Evolutionary conservation across 2,113 vertebrate species (phyloP).

Genomic region (Polyodon spathula): DNA sequence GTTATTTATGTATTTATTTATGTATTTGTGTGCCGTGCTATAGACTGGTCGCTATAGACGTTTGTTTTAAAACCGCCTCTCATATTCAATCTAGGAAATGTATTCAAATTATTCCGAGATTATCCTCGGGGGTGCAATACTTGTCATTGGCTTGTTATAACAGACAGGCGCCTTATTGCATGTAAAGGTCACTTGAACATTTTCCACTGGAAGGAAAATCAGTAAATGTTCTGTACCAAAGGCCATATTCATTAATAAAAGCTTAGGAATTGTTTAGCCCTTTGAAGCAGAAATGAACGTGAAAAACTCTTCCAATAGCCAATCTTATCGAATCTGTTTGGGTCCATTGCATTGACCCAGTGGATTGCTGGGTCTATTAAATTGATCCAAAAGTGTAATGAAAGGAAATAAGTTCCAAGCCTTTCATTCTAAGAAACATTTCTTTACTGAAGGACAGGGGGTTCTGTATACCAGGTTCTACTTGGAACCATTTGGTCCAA

Average conservation of each 20-base stretch:
- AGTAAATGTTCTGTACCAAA: slow-evolving; percentile 4
- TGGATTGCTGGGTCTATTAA: no score
- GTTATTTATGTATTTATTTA: not conserved
- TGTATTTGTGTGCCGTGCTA: not conserved
- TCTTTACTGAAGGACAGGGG: no score
- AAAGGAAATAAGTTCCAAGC: no score
- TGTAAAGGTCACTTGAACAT: not conserved
- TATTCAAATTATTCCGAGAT: not conserved
- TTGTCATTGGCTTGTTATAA: slow-evolving; percentile 3
- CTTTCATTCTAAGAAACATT: no score
- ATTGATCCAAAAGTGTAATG: no score
- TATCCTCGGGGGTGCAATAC: not conserved
- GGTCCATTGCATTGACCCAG: no score
- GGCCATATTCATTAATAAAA: slow-evolving; percentile 6
- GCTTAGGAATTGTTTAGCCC: not conserved
- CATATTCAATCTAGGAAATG: not conserved
- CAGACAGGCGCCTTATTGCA: not conserved
- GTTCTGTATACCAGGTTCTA: no score
- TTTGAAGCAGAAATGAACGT: not conserved
- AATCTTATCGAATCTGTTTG: no score
- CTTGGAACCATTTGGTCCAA: no score
- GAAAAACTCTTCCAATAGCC: not conserved
- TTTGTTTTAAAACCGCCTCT: no score
- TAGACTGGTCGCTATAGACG: no score
- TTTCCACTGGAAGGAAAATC: not conserved